Evolutionary conservation across 2,113 vertebrate species (phyloP), one percentile per base, ranked within the genome.

Genomic region (Trematomus loennbergii): DNA sequence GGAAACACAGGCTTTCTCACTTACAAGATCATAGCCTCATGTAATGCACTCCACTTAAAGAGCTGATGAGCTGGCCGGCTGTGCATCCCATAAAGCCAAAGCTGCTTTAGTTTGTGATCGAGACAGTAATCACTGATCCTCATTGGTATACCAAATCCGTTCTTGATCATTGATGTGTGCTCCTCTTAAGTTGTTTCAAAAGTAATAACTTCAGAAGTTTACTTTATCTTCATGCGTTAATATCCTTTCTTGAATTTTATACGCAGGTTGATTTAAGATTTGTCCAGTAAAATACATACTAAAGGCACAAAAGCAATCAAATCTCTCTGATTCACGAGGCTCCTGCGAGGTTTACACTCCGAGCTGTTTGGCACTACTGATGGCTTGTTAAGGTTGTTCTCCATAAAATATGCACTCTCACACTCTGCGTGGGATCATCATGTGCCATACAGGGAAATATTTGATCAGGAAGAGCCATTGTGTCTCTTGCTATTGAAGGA

Each of bases 41-140:
- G 74, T 82, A 87, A 86, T 84, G 63, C 48, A 84, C 73, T 83
- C 76, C 69, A 53, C 72, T 88, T 75, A 62, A 62, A 68, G 58
- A 87, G 79, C 50, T 75, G 78, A 89, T 86, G 75, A 72, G 65
- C 70, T 43, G 75, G 57, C 76, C 18, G 50, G 43, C 55, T 57
- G 67, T 58, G 50, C 45, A 46, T 60, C 58, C 66, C 29, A 29
- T 63, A 50, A 85, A 86, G 52, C 72, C 48, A 12, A 88, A 83
- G 65, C 75, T 67, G 67, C 68, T 62, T 71, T 78, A 9, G 50
- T 55, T 57, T 58, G 43, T 17, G 65, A 53, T 62, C 80, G 61
- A 66, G 16, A 52, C 49, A 73, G n/a, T 33, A 0, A 73, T 48
- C 12, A 18, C 58, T 76, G 18, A n/a, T 81, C 49, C 58, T 59